Percentiles rank a stretch among this genome's conserved stretches.
Evolutionary conservation across 1,140 invertebrate species (phyloP).

Genomic region (Caenorhabditis inopinata): DNA sequence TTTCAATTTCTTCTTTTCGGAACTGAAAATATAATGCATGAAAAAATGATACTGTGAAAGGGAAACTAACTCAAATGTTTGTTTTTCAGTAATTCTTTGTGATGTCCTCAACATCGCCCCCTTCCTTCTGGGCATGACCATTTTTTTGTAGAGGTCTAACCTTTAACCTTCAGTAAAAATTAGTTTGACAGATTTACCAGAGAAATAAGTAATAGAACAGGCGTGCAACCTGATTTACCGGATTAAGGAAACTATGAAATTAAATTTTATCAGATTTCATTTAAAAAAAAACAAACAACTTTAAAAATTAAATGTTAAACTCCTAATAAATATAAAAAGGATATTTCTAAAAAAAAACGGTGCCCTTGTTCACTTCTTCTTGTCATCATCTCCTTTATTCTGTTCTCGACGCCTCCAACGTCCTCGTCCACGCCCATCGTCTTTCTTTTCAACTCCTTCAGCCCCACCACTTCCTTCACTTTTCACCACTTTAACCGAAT

Average conservation of each 20-base stretch:
- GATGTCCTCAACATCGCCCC: not conserved
- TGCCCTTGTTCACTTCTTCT: not conserved
- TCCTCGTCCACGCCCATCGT: not conserved
- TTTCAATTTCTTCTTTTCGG: not conserved
- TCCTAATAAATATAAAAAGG: conserved; percentile 7
- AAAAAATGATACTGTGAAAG: not conserved
- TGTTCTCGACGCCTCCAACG: not conserved
- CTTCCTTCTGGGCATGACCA: not conserved
- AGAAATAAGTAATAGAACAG: too few species aligned
- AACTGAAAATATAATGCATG: not conserved
- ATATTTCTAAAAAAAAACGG: not conserved
- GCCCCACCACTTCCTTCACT: not conserved
- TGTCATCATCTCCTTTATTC: not conserved
- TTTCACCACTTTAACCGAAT: conserved; percentile 33
- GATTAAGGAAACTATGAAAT: not conserved
- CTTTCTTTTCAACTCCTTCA: not conserved
- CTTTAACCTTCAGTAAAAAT: not conserved
- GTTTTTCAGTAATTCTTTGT: not conserved
- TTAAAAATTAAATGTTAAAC: not conserved
- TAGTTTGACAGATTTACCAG: not conserved
- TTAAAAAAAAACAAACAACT: not conserved
- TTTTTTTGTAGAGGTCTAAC: not conserved
- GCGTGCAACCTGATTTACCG: too few species aligned
- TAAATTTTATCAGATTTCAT: not conserved
- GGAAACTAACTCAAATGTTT: not conserved